These are phyloP conservation scores for Plecotus auritus DNA, from an alignment of 2,113 vertebrate genomes.

Conservation along the genomic window DNA sequence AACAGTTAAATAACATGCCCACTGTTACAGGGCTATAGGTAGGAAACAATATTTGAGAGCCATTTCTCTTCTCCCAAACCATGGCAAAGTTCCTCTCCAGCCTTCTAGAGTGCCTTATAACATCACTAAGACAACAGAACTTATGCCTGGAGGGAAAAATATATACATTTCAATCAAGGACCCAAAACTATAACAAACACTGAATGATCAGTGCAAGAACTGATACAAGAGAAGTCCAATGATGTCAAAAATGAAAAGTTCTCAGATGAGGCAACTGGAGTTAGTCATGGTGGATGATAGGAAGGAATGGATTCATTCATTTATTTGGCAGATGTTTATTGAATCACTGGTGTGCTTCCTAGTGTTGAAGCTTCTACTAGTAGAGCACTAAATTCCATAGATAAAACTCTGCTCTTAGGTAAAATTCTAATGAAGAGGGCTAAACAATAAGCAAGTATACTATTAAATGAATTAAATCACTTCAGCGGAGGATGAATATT, in stretches of 20 bases:
- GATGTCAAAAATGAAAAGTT: not conserved
- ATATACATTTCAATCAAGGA: not conserved
- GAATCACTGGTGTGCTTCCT: not conserved
- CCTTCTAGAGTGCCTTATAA: not conserved
- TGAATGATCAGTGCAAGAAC: not conserved
- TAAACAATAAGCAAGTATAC: not conserved
- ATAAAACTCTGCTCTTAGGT: not conserved
- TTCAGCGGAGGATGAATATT: not conserved
- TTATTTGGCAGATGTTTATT: not conserved
- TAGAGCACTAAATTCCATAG: not conserved
- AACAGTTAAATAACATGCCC: slow-evolving; percentile 23
- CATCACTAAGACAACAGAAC: not conserved
- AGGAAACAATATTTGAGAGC: not conserved
- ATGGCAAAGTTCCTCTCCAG: not conserved
- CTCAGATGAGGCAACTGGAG: not conserved
- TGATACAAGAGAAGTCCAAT: not conserved
- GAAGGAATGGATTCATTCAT: not conserved
- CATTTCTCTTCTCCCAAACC: not conserved
- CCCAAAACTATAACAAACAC: not conserved
- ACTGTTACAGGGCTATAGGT: not conserved
- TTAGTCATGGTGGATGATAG: not conserved
- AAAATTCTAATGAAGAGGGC: not conserved
- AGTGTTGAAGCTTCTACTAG: not conserved
- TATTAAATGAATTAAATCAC: not conserved
- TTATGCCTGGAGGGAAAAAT: not conserved